phyloP scores from a whole-genome alignment of 2,113 vertebrate species.

The Eolophus roseicapilla region DNA sequence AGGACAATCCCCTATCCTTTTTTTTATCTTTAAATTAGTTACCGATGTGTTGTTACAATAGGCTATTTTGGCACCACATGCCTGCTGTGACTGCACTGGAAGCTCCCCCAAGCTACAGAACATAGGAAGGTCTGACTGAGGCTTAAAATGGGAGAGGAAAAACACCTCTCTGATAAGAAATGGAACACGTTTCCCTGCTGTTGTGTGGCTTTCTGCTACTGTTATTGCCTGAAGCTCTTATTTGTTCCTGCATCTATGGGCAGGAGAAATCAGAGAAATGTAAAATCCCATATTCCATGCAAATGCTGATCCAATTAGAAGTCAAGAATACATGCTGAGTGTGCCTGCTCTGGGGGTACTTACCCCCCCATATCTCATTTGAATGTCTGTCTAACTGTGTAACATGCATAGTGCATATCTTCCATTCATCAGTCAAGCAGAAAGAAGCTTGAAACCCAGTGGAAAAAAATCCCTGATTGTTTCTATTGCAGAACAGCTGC shows the following conservation, averaged over 20 bases:
- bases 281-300: not conserved
- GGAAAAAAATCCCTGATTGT: not conserved
- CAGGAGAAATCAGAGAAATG: not conserved
- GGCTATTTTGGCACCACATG: not conserved
- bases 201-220: not conserved
- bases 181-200: not conserved
- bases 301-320: not conserved
- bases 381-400: not conserved
- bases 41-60: not conserved
- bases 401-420: not conserved
- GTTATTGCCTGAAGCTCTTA: not conserved
- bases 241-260: not conserved
- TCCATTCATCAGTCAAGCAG: not conserved
- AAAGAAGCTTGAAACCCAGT: slow-evolving; percentile 14
- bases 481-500: slow-evolving; percentile 14
- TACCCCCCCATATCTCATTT: not conserved
- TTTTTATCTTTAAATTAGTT: not conserved
- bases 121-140: not conserved
- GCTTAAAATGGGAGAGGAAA: not conserved
- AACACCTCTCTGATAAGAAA: not conserved
- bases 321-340: not conserved
- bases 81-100: not conserved
- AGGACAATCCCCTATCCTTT: not conserved
- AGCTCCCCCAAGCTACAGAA: not conserved
- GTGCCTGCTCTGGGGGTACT: not conserved